These are phyloP conservation scores for Ariolimax columbianus DNA, from an alignment of 2,888 invertebrate genomes.

Conservation along the genomic window DNA sequence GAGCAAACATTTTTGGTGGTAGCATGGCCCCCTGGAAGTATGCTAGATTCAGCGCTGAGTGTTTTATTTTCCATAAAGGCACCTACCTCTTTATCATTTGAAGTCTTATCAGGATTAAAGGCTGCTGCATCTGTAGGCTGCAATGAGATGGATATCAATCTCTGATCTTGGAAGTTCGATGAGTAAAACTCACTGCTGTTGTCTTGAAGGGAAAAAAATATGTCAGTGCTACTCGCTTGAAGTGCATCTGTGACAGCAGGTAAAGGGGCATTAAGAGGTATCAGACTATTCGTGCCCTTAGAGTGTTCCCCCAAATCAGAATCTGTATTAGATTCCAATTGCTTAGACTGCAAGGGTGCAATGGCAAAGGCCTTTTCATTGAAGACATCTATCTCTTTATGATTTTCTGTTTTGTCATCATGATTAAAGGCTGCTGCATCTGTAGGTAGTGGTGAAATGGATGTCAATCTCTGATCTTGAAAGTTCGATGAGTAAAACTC, in stretches of 20 bases:
- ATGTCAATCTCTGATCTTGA: background rate
- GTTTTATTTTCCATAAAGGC: slow-evolving; percentile 30
- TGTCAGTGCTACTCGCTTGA: background rate
- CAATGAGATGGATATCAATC: background rate
- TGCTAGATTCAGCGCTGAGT: no score
- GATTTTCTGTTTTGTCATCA: background rate
- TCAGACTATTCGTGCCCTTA: background rate
- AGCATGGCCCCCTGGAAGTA: background rate
- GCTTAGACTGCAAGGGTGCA: background rate
- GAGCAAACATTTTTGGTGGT: no score
- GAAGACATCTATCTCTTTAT: slow-evolving; percentile 51
- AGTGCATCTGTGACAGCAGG: background rate
- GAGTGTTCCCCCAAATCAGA: background rate
- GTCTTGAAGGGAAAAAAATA: background rate
- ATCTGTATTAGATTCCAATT: background rate
- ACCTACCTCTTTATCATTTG: slow-evolving; percentile 51
- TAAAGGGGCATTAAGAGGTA: background rate
- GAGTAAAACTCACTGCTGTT: background rate
- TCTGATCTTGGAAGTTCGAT: background rate
- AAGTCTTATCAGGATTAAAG: no score
- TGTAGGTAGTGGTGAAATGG: background rate
- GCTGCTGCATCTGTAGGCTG: background rate
- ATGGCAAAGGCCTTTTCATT: background rate
- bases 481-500: background rate
- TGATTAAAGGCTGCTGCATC: background rate